These are phyloP conservation scores for Lepidocyrtoides sp. DNA, from an alignment of 2,888 invertebrate genomes.

Conservation along the genomic window DNA sequence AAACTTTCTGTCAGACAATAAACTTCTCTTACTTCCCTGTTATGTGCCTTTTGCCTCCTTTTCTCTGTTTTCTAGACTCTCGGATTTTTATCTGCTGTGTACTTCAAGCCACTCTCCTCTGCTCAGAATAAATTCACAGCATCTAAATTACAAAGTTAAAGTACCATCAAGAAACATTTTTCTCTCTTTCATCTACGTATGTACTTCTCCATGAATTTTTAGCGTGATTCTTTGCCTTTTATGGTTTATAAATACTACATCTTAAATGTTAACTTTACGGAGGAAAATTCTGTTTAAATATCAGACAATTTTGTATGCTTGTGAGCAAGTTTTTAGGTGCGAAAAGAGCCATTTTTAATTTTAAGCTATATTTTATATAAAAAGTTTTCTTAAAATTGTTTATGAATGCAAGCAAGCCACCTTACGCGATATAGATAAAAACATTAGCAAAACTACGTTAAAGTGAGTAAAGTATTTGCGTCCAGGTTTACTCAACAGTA, in stretches of 20 bases:
- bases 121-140: constrained; percentile 67
- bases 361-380: too few relatives aligned
- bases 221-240: neutral
- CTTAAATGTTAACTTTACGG: neutral
- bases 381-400: too few relatives aligned
- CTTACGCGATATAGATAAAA: too few relatives aligned
- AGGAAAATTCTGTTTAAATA: too few relatives aligned
- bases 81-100: neutral
- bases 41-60: neutral
- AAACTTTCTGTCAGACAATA: constrained; percentile 65
- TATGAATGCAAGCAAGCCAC: too few relatives aligned
- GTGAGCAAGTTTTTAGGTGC: too few relatives aligned
- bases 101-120: neutral
- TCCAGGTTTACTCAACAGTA: too few relatives aligned
- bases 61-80: neutral
- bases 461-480: too few relatives aligned
- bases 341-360: too few relatives aligned
- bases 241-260: neutral
- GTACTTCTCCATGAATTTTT: neutral
- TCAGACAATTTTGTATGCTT: too few relatives aligned
- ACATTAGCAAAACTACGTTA: too few relatives aligned
- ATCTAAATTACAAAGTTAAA: constrained; percentile 74
- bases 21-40: constrained; percentile 38
- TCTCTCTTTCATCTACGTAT: neutral
- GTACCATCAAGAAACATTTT: constrained; percentile 56